Evolutionary conservation across 2,113 vertebrate species (phyloP).

Genomic region (Phaetusa simplex): DNA sequence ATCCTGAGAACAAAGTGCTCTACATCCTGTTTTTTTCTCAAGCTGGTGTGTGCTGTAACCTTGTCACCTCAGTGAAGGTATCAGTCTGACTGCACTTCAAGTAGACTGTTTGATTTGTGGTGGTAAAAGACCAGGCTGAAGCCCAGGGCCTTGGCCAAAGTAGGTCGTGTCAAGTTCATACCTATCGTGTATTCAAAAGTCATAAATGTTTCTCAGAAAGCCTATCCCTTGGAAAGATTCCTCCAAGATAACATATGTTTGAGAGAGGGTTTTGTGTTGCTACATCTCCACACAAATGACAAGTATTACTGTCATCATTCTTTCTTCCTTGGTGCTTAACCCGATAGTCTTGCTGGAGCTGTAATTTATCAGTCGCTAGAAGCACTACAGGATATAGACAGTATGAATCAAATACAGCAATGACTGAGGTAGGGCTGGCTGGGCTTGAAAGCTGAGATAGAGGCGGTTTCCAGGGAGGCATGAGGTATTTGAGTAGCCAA

Average conservation of each 20-base stretch:
- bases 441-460: slow-evolving; percentile 37
- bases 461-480: neutral
- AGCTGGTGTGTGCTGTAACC: neutral
- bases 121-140: slow-evolving; percentile 10
- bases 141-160: slow-evolving; percentile 5
- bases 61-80: neutral
- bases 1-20: neutral
- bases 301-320: slow-evolving; percentile 49
- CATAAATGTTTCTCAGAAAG: slow-evolving; percentile 41
- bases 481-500: slow-evolving; percentile 33
- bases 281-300: neutral
- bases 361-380: slow-evolving; percentile 39
- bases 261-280: slow-evolving; percentile 4
- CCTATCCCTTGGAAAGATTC: slow-evolving; percentile 24
- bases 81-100: neutral
- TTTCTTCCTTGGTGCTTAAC: slow-evolving; percentile 50
- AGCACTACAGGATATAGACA: neutral
- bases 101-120: slow-evolving; percentile 4
- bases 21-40: neutral
- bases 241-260: neutral
- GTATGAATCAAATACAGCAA: neutral
- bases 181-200: neutral
- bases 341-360: neutral
- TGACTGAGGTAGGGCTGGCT: slow-evolving; percentile 13
- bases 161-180: slow-evolving; percentile 24